Conservation (phyloP, 2,797 vertebrate species). For the Erpetoichthys calabaricus region DNA sequence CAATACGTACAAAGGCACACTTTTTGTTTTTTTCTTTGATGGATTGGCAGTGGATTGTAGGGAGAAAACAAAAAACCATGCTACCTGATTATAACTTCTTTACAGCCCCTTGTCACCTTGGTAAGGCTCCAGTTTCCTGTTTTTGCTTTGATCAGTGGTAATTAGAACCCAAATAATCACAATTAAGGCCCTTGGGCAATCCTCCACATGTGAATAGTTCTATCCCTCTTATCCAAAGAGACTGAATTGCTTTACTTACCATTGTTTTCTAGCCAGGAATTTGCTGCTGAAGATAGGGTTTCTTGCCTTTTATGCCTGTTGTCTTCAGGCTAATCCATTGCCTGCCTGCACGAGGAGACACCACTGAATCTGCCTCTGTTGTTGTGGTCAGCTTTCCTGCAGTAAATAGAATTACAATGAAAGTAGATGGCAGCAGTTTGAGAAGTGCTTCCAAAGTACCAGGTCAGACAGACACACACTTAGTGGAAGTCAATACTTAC, state of each 20-base stretch:
- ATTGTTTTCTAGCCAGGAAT: constrained; percentile 42
- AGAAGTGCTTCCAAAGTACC: too few relatives aligned
- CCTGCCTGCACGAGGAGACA: constrained; percentile 29
- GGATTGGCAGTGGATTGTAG: constrained; percentile 17
- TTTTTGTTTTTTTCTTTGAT: background rate
- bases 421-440: too few relatives aligned
- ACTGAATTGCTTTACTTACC: constrained; percentile 38
- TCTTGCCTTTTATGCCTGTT: constrained; percentile 28
- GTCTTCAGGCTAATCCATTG: constrained; percentile 24
- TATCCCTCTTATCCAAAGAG: constrained; percentile 32
- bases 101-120: constrained; percentile 30
- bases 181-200: constrained; percentile 35
- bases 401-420: constrained; percentile 18
- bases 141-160: constrained; percentile 43
- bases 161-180: constrained; percentile 42
- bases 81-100: constrained; percentile 35
- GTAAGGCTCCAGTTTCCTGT: constrained; percentile 38
- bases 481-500: too few relatives aligned
- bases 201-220: constrained; percentile 32
- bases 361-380: constrained; percentile 26
- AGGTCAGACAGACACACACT: too few relatives aligned
- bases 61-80: constrained; percentile 26
- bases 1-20: constrained; percentile 6
- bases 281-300: constrained; percentile 34
- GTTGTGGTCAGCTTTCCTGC: constrained; percentile 14